Conservation (phyloP, 2,113 vertebrate genomes). For the Alligator mississippiensis region DNA sequence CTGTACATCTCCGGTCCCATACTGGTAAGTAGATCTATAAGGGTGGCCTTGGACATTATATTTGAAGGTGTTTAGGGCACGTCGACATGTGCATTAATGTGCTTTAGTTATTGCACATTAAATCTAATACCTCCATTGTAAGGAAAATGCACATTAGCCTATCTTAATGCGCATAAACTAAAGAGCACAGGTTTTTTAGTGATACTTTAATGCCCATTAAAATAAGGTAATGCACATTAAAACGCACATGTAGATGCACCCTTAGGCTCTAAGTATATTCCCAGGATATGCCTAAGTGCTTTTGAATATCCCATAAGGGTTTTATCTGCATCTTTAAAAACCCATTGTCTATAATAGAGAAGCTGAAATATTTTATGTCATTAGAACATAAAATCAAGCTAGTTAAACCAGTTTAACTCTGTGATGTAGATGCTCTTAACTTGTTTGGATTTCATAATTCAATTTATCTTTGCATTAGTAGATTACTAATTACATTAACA, state of each 20-base stretch:
- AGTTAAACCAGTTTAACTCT: neutral
- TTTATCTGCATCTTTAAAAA: neutral
- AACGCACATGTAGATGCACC: no score
- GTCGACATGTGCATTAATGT: fast-evolving
- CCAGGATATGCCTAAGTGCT: neutral
- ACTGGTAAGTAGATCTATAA: slow-evolving; percentile 74
- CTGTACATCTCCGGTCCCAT: slow-evolving; percentile 95
- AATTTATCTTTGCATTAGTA: neutral
- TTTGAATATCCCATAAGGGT: neutral
- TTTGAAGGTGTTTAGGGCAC: neutral
- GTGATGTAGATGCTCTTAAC: neutral
- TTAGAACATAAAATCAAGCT: neutral
- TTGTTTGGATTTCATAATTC: neutral
- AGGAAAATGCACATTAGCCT: no score
- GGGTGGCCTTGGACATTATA: neutral
- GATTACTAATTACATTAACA: neutral
- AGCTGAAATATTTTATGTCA: neutral
- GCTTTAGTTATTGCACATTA: no score
- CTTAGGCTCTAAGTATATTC: no score
- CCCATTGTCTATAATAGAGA: neutral
- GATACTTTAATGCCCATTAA: no score
- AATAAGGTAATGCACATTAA: no score
- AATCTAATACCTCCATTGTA: no score
- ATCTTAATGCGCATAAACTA: fast-evolving
- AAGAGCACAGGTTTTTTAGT: no score